Evolutionary conservation across 1,140 invertebrate species (phyloP).

Genomic region (Centruroides vittatus): DNA sequence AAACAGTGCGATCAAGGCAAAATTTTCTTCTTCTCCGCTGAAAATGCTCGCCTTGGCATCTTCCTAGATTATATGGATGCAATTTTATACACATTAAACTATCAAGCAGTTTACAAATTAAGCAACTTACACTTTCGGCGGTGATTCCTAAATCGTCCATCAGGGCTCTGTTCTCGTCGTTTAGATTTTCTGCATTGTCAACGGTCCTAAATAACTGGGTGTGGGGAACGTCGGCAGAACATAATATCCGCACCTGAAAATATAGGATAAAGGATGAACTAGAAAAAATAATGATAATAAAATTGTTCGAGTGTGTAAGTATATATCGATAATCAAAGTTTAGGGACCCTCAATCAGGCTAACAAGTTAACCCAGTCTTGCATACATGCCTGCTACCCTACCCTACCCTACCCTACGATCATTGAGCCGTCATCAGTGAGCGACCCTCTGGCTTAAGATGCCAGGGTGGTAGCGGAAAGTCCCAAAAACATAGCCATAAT

Average conservation of each 20-base stretch:
- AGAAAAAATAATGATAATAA: neutral
- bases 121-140: constrained; percentile 29
- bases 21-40: constrained; percentile 92
- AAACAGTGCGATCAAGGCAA: constrained; percentile 91
- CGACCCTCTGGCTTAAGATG: no score
- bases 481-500: no score
- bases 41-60: constrained; percentile 69
- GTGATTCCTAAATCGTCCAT: constrained; percentile 88
- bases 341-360: no score
- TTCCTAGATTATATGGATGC: constrained; percentile 31
- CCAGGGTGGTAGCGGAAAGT: no score
- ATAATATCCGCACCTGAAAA: constrained; percentile 52
- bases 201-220: constrained; percentile 56
- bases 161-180: constrained; percentile 59
- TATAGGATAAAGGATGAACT: neutral
- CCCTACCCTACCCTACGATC: no score
- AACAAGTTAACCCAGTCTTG: no score
- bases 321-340: neutral
- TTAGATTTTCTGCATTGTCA: constrained; percentile 35
- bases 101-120: neutral
- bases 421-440: no score
- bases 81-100: no score
- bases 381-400: no score
- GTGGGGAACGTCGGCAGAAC: constrained; percentile 58
- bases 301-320: neutral